A percentile compares a stretch with the other conserved stretches of the same genome.
These are phyloP conservation scores for Pangasius macronema DNA, from an alignment of 2,797 vertebrate species.

Conservation along the genomic window DNA sequence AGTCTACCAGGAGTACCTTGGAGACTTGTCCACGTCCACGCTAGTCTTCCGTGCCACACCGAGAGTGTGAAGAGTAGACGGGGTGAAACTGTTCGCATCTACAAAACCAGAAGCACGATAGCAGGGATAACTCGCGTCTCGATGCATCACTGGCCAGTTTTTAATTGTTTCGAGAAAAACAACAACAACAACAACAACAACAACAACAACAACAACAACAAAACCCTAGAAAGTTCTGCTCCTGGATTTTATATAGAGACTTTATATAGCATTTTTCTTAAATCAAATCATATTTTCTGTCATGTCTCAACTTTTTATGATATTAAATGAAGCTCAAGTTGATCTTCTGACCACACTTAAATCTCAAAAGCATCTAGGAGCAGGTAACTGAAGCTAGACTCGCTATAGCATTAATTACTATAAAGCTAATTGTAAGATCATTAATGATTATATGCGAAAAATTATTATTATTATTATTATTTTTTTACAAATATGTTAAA, in stretches of 20 bases:
- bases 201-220: not conserved
- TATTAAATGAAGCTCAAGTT: not conserved
- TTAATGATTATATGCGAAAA: too few species aligned
- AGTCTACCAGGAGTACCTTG: slow-evolving; percentile 20
- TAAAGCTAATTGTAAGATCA: not conserved
- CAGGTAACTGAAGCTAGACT: not conserved
- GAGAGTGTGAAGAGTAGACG: slow-evolving; percentile 26
- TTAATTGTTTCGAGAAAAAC: not conserved
- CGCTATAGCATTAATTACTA: not conserved
- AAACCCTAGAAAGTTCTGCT: not conserved
- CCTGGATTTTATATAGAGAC: too few species aligned
- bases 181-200: not conserved
- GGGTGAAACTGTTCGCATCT: slow-evolving; percentile 39
- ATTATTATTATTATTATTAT: too few species aligned
- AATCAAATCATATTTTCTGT: not conserved
- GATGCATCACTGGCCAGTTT: slow-evolving; percentile 1
- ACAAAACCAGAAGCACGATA: slow-evolving; percentile 12
- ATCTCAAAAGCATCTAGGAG: not conserved
- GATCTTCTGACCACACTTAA: not conserved
- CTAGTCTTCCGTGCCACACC: not conserved
- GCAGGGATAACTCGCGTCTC: not conserved
- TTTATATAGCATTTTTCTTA: not conserved
- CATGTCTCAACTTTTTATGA: not conserved
- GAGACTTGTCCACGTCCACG: slow-evolving; percentile 38
- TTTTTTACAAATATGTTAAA: not conserved